A percentile compares a stretch with the other conserved stretches of the same genome.
Conservation (phyloP, 2,797 vertebrate species). For the Molossus molossus region DNA sequence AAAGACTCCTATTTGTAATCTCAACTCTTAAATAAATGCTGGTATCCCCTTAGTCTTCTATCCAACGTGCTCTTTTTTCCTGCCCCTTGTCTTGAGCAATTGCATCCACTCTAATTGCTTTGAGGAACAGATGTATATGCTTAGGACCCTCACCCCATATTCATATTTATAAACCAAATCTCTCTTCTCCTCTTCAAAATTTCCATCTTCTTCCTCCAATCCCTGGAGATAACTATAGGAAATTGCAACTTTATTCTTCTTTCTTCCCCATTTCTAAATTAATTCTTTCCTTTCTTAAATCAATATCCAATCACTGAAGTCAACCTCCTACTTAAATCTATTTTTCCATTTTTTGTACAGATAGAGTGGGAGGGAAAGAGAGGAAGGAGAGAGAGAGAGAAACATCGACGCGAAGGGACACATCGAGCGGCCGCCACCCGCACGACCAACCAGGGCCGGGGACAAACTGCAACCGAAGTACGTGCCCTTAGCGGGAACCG, state of each 20-base stretch:
- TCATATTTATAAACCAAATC: conserved; percentile 47
- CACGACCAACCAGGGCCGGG: no score
- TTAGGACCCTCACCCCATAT: neutral
- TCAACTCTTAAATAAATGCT: neutral
- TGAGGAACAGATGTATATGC: neutral
- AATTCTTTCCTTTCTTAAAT: conserved; percentile 37
- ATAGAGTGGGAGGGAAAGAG: no score
- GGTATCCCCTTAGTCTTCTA: neutral
- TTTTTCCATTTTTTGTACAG: no score
- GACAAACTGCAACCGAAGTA: no score
- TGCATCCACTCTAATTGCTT: conserved; percentile 65
- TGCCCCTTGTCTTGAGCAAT: conserved; percentile 43
- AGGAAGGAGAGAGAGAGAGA: no score
- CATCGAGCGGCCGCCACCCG: no score
- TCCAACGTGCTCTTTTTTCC: neutral
- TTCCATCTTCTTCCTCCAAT: neutral
- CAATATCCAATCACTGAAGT: conserved; percentile 30
- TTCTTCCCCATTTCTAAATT: neutral
- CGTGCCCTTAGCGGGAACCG: no score
- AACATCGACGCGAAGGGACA: no score
- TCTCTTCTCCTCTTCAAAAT: neutral
- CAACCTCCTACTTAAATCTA: conserved; percentile 18
- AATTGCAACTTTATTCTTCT: conserved; percentile 26
- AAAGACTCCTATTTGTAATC: neutral
- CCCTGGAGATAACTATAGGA: neutral